Evolutionary conservation across 1,140 invertebrate genomes (phyloP), one percentile per base, ranked within the genome.

Genomic region (Ladona fulva): DNA sequence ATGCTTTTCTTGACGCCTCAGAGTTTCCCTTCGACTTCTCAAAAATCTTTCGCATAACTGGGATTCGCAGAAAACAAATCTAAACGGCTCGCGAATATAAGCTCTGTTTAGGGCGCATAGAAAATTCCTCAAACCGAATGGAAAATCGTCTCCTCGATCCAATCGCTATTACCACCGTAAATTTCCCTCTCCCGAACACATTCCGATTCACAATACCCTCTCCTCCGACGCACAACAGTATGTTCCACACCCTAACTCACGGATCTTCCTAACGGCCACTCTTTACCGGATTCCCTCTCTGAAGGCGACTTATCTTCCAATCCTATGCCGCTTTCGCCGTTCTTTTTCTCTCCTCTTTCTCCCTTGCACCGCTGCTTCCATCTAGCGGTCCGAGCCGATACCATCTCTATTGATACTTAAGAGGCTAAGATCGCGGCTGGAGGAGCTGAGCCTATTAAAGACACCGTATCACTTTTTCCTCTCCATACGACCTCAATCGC

Each of bases 331-430:
- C 44, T 52, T 52, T 52, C 44, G 10, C 44, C 44, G 10, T 11
- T 10, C 44, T 11, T 52, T 10, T 52, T 10, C 44, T 52, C 44
- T 11, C 52, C 52, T 66, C 5, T 12, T 16, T 66, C 12, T 19
- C 5, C 5, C 52, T 16, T 19, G 52, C 52, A 16, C 14, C 52
- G n/a, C 52, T 66, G 1, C 52, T 66, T 66, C 52, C 52, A 66
- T 66, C 52, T 66, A 66, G 52, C n/a, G 52, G 52, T 22, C 1
- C 14, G 16, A 66, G 52, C 52, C 52, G 52, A 66, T 66, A 66
- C 52, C 52, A 66, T 66, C 52, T 66, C 52, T 66, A 66, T 66
- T 66, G 52, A 66, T 22, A 66, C 52, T 66, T 66, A 66, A 66
- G 52, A 12, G 52, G 16, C 52, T 66, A 66, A 66, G 52, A 22